A percentile compares a stretch with the other conserved stretches of the same genome.
Evolutionary conservation across 2,113 vertebrate species (phyloP).

Genomic region (Oryzias melastigma): DNA sequence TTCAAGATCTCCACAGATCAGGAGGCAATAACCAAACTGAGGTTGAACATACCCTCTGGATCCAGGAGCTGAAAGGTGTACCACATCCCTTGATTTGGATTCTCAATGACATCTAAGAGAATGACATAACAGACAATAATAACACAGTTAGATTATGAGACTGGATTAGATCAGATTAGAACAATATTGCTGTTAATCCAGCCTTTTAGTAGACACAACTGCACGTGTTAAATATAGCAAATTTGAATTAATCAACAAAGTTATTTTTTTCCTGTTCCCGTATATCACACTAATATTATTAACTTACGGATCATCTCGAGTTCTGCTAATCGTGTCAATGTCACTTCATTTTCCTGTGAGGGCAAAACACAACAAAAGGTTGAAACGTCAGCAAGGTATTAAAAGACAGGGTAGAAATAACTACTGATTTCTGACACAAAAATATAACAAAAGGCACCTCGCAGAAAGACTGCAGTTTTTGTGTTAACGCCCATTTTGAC

Average conservation of each 20-base stretch:
- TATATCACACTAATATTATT: not conserved
- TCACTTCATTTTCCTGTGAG: slow-evolving; percentile 76
- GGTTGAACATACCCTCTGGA: slow-evolving; percentile 70
- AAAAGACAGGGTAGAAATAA: not conserved
- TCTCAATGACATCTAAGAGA: slow-evolving; percentile 79
- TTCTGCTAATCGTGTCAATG: slow-evolving; percentile 77
- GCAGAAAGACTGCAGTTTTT: slow-evolving; percentile 75
- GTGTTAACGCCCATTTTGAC: slow-evolving; percentile 74
- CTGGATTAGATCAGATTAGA: not conserved
- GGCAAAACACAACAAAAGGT: not conserved
- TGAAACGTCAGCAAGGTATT: not conserved
- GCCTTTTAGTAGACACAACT: too few relatives aligned
- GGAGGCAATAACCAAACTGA: not conserved
- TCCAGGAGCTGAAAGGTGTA: slow-evolving; percentile 81
- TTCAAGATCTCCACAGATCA: not conserved
- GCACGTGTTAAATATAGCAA: too few relatives aligned
- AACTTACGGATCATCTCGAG: slow-evolving; percentile 90
- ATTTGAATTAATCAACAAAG: too few relatives aligned
- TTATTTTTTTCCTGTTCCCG: not conserved
- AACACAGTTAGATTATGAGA: not conserved
- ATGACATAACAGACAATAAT: not conserved
- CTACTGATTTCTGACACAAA: too few relatives aligned
- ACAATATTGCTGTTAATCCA: not conserved
- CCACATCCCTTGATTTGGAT: slow-evolving; percentile 83
- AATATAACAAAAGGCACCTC: slow-evolving; percentile 70